phyloP scores from a whole-genome alignment of 2,888 invertebrate species.

The Andrena trimmerana region DNA sequence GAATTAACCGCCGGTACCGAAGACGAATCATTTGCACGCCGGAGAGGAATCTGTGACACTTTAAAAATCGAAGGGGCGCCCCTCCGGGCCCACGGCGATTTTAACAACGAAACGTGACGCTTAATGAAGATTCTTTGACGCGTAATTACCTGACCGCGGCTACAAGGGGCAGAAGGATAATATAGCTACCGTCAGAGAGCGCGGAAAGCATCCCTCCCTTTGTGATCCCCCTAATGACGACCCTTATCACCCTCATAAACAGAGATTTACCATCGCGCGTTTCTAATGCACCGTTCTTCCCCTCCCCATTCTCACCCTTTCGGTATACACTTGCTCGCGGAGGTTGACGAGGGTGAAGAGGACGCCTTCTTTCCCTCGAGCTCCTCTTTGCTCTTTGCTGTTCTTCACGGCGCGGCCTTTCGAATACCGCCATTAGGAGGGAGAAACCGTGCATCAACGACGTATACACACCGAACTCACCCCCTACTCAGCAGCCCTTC shows the following conservation, averaged over 20 bases:
- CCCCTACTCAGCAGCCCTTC: background rate
- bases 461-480: conserved; percentile 26
- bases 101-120: conserved; percentile 16
- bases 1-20: conserved; percentile 43
- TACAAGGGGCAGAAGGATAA: conserved; percentile 29
- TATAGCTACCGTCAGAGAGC: conserved; percentile 44
- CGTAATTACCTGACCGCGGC: conserved; percentile 42
- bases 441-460: conserved; percentile 10
- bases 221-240: conserved; percentile 70
- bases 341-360: conserved; percentile 59
- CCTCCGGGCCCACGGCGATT: background rate
- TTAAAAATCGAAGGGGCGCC: background rate
- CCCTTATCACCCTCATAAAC: conserved; percentile 73
- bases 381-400: conserved; percentile 7
- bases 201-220: conserved; percentile 54
- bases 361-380: conserved; percentile 1
- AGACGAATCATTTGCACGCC: conserved; percentile 8
- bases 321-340: conserved; percentile 54
- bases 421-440: conserved; percentile 35
- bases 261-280: conserved; percentile 70
- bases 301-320: conserved; percentile 60
- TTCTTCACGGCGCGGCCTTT: conserved; percentile 33
- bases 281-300: conserved; percentile 52
- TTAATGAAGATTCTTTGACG: conserved; percentile 11
- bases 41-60: background rate